A percentile compares a stretch with the other conserved stretches of the same genome.
Conservation (phyloP, 1,140 invertebrate genomes). For the Parapsyche elsis region DNA sequence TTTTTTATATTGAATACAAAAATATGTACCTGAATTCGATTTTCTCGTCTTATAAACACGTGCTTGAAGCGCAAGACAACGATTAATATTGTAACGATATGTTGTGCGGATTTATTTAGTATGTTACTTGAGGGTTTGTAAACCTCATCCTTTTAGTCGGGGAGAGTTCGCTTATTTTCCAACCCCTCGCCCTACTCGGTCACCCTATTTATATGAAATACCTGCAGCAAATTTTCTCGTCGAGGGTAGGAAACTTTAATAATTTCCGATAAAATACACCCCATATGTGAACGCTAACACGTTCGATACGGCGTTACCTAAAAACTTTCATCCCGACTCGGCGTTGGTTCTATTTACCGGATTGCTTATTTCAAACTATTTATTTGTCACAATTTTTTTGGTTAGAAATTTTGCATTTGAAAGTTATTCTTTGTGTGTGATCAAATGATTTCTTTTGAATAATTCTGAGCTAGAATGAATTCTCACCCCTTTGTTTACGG, state of each 20-base stretch:
- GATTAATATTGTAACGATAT: constrained; percentile 9
- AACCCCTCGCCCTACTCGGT: not conserved
- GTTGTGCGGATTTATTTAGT: constrained; percentile 9
- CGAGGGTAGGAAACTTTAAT: constrained; percentile 42
- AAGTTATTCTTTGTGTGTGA: no score
- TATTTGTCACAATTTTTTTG: no score
- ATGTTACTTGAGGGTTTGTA: constrained; percentile 23
- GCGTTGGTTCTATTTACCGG: not conserved
- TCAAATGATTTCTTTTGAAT: no score
- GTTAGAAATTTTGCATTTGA: no score
- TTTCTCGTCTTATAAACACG: not conserved
- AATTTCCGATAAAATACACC: constrained; percentile 49
- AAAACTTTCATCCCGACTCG: not conserved
- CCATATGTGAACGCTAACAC: constrained; percentile 15
- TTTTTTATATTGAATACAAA: no score
- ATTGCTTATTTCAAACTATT: not conserved
- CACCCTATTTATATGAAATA: constrained; percentile 32
- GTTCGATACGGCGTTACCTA: constrained; percentile 15
- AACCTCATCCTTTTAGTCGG: constrained; percentile 24
- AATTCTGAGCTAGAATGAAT: no score
- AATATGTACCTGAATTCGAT: no score
- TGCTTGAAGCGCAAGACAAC: not conserved
- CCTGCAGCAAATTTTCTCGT: constrained; percentile 41
- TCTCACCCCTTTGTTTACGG: no score
- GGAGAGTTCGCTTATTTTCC: constrained; percentile 27